Evolutionary conservation across 2,888 invertebrate species (phyloP).

Genomic region (Polymixis flavicincta): DNA sequence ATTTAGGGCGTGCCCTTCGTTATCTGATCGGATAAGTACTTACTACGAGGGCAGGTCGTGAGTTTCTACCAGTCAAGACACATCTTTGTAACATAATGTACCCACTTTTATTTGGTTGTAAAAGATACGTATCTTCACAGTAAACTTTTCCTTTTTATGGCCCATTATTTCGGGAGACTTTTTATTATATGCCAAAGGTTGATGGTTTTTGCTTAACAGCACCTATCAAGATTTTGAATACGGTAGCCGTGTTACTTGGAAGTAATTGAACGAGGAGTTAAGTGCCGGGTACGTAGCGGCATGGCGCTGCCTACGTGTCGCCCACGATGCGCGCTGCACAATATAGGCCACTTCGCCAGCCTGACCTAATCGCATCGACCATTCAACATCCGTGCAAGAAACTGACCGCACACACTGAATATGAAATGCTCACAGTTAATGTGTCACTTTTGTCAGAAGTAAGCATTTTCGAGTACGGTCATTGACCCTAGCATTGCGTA

Average conservation of each 20-base stretch:
- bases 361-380: conserved; percentile 82
- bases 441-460: conserved; percentile 90
- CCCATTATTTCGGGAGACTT: conserved; percentile 34
- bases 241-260: conserved; percentile 18
- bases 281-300: conserved; percentile 29
- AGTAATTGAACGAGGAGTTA: conserved; percentile 32
- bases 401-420: conserved; percentile 89
- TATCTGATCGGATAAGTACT: conserved; percentile 69
- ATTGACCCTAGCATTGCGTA: conserved; percentile 90
- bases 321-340: conserved; percentile 68
- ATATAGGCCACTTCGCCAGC: conserved; percentile 73
- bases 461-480: conserved; percentile 89
- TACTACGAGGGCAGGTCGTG: conserved; percentile 24
- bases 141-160: conserved; percentile 34
- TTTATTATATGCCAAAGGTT: conserved; percentile 26
- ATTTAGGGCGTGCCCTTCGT: conserved; percentile 80
- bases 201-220: conserved; percentile 23
- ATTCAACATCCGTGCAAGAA: conserved; percentile 85
- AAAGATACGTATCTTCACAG: conserved; percentile 25
- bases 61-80: conserved; percentile 30
- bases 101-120: conserved; percentile 44
- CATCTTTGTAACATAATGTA: conserved; percentile 24
- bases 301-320: conserved; percentile 69
- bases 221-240: conserved; percentile 25
- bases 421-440: conserved; percentile 88